phyloP scores from a whole-genome alignment of 2,888 invertebrate genomes.

The Lasioglossum vierecki region DNA sequence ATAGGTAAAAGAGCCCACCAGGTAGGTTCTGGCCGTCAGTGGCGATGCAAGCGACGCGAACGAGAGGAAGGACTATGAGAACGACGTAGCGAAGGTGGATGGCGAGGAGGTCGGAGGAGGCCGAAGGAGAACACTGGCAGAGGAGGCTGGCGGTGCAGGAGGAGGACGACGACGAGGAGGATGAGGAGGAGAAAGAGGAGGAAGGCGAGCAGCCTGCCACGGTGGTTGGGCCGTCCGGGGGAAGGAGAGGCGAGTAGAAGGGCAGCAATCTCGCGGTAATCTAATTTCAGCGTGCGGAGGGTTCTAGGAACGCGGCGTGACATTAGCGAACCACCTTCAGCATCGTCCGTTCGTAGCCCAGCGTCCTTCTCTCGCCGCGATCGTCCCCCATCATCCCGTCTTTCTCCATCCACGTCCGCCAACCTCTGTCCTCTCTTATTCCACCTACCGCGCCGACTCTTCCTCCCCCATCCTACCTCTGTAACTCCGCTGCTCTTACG shows the following conservation, averaged over 20 bases:
- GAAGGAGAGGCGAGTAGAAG: slow-evolving; percentile 68
- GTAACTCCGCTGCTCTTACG: slow-evolving; percentile 64
- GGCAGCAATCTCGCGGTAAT: slow-evolving; percentile 82
- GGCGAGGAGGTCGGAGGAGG: slow-evolving; percentile 49
- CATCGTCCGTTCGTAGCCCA: slow-evolving; percentile 64
- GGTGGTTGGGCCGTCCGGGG: slow-evolving; percentile 34
- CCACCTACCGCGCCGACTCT: slow-evolving; percentile 53
- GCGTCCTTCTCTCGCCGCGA: slow-evolving; percentile 37
- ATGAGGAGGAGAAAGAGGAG: slow-evolving; percentile 48
- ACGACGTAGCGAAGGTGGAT: slow-evolving; percentile 68
- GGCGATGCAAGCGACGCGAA: slow-evolving; percentile 67
- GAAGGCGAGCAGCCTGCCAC: slow-evolving; percentile 51
- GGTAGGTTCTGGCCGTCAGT: slow-evolving; percentile 65
- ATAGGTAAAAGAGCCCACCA: slow-evolving; percentile 68
- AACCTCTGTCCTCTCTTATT: slow-evolving; percentile 57
- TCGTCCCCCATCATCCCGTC: slow-evolving; percentile 18
- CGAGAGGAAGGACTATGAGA: slow-evolving; percentile 74
- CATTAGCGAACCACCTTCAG: slow-evolving; percentile 79
- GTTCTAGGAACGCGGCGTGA: slow-evolving; percentile 82
- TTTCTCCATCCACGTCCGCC: slow-evolving; percentile 16
- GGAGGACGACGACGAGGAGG: slow-evolving; percentile 34
- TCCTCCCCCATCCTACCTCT: slow-evolving; percentile 34
- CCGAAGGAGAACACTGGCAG: slow-evolving; percentile 53
- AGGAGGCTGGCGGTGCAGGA: slow-evolving; percentile 32
- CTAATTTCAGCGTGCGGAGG: slow-evolving; percentile 83